Evolutionary conservation across 2,797 vertebrate species (phyloP).

Genomic region (Xenops minutus): DNA sequence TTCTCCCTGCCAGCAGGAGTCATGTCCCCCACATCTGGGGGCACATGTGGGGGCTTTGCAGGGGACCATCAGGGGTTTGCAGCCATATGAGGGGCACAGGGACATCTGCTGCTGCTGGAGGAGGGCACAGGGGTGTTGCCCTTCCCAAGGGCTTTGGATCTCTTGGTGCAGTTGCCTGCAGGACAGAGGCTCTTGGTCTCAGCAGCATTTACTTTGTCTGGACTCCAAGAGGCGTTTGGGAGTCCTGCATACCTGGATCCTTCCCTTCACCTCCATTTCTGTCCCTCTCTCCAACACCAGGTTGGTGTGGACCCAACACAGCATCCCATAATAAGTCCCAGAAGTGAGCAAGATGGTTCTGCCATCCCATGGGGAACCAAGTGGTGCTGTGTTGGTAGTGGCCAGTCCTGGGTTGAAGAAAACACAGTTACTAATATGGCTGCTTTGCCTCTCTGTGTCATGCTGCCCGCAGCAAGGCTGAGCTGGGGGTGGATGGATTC

Average conservation of each 20-base stretch:
- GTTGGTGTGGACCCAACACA: not conserved
- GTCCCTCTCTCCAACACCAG: fast-evolving
- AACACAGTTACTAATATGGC: fast-evolving
- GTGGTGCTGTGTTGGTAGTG: not conserved
- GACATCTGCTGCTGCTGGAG: fast-evolving
- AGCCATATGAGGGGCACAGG: not conserved
- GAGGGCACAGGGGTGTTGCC: not conserved
- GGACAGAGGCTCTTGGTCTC: not conserved
- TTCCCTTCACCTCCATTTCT: not conserved
- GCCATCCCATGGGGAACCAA: not conserved
- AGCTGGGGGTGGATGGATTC: fast-evolving
- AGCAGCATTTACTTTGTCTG: not conserved
- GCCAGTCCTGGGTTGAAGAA: not conserved
- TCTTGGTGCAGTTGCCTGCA: not conserved
- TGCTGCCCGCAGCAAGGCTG: not conserved
- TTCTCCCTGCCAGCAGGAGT: not conserved
- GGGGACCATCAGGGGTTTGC: not conserved
- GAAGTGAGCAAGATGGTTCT: not conserved
- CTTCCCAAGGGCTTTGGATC: not conserved
- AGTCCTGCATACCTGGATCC: not conserved
- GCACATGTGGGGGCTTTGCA: not conserved
- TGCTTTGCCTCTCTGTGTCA: not conserved
- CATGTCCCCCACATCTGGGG: not conserved
- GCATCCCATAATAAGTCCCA: not conserved
- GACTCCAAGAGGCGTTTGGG: not conserved